These are phyloP conservation scores for Bombus turneri DNA, from an alignment of 1,140 invertebrate species.

Conservation along the genomic window DNA sequence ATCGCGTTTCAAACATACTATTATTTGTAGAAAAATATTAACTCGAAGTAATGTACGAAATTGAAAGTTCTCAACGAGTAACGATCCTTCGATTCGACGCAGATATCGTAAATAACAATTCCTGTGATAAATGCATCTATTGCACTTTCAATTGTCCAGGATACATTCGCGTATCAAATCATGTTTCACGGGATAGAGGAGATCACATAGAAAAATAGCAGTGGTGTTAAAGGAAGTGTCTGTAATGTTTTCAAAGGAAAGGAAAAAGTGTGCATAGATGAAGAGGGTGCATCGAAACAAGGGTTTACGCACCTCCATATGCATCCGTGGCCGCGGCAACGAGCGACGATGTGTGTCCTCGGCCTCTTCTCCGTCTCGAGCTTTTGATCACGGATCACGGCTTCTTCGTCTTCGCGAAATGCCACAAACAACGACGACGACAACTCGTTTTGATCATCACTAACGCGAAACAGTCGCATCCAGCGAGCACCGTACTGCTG, in stretches of 20 bases:
- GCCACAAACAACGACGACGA: slow-evolving; percentile 73
- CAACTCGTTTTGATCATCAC: slow-evolving; percentile 79
- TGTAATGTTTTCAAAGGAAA: slow-evolving; percentile 26
- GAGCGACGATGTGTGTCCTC: slow-evolving; percentile 71
- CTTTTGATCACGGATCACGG: slow-evolving; percentile 73
- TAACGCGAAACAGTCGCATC: slow-evolving; percentile 72
- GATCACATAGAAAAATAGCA: neutral
- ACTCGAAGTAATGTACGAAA: neutral
- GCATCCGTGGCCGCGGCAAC: slow-evolving; percentile 77
- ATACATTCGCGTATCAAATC: neutral
- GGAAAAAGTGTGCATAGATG: slow-evolving; percentile 17
- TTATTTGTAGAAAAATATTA: neutral
- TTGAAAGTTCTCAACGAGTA: neutral
- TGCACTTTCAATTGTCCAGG: slow-evolving; percentile 7
- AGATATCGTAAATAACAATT: slow-evolving; percentile 16
- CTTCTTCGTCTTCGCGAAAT: slow-evolving; percentile 74
- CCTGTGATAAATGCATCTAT: neutral
- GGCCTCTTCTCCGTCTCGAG: slow-evolving; percentile 60
- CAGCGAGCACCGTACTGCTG: slow-evolving; percentile 77
- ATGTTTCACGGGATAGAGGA: neutral
- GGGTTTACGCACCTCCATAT: slow-evolving; percentile 78
- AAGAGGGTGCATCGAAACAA: slow-evolving; percentile 30
- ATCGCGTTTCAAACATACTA: neutral
- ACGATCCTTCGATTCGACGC: neutral
- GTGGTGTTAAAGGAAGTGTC: too few species aligned